Evolutionary conservation across 2,113 vertebrate species (phyloP).

Genomic region (Collichthys lucidus): DNA sequence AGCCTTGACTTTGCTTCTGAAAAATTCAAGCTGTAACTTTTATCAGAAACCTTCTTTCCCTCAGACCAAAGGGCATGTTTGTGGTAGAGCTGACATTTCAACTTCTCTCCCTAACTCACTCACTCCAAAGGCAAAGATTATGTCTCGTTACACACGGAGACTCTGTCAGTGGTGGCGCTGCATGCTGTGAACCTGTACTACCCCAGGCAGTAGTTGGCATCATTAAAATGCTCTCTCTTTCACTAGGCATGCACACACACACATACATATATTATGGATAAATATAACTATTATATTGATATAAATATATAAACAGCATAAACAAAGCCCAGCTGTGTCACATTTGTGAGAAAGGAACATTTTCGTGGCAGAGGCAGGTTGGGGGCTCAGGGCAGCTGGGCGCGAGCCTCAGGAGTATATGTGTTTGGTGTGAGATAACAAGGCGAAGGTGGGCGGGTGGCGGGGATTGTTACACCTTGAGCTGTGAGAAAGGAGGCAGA

Average conservation of each 20-base stretch:
- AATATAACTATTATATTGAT: constrained; percentile 24
- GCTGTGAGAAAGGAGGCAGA: constrained; percentile 34
- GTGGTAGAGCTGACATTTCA: constrained; percentile 73
- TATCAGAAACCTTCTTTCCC: constrained; percentile 62
- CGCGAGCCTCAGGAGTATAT: constrained; percentile 70
- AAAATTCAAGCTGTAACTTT: constrained; percentile 65
- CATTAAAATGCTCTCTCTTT: constrained; percentile 35
- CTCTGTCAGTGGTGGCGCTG: constrained; percentile 42
- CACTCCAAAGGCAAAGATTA: constrained; percentile 76
- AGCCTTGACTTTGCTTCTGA: constrained; percentile 52
- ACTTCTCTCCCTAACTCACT: constrained; percentile 61
- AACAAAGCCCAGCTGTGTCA: constrained; percentile 54
- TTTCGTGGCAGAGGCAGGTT: constrained; percentile 42
- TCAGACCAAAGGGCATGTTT: constrained; percentile 73
- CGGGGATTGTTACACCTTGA: constrained; percentile 59
- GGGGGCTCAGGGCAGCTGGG: constrained; percentile 50
- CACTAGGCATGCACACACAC: background rate
- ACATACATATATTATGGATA: background rate
- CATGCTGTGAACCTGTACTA: constrained; percentile 55
- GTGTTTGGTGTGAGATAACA: constrained; percentile 81
- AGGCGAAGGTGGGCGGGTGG: constrained; percentile 63
- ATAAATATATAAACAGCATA: constrained; percentile 34
- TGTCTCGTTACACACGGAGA: constrained; percentile 62
- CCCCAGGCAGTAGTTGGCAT: constrained; percentile 49
- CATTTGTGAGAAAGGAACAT: constrained; percentile 33